phyloP scores from a whole-genome alignment of 2,113 vertebrate species.

The Brachypodius melanocephalos region DNA sequence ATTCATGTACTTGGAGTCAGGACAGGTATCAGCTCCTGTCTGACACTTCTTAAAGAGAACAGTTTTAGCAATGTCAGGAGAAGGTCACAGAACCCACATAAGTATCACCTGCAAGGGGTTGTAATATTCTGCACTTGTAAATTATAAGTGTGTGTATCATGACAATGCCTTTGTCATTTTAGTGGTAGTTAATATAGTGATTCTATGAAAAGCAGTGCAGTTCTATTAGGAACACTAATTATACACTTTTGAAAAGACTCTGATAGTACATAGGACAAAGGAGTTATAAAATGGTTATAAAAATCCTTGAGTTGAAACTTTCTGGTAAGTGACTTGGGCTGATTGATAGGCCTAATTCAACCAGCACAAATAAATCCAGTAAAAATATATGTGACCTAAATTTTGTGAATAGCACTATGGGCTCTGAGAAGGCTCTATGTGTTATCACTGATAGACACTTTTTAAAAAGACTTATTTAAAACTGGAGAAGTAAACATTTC shows the following conservation, averaged over 20 bases:
- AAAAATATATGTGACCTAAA: constrained; percentile 34
- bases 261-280: constrained; percentile 41
- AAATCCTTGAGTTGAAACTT: constrained; percentile 52
- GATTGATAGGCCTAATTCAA: constrained; percentile 11
- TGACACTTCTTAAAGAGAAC: background rate
- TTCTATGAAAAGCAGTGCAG: constrained; percentile 51
- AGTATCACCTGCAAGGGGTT: background rate
- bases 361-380: constrained; percentile 46
- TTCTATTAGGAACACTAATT: constrained; percentile 53
- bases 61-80: background rate
- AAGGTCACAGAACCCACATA: background rate
- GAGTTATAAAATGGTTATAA: constrained; percentile 53
- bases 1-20: background rate
- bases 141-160: background rate
- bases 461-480: background rate
- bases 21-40: background rate
- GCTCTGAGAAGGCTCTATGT: background rate
- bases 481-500: background rate
- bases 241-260: constrained; percentile 32
- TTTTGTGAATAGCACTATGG: background rate
- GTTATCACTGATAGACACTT: background rate
- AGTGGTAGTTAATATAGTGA: constrained; percentile 13
- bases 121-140: background rate
- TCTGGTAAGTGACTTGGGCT: background rate
- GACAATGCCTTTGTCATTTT: constrained; percentile 40